These are phyloP conservation scores for Pegoplata infirma DNA, from an alignment of 2,888 invertebrate genomes.

Conservation along the genomic window DNA sequence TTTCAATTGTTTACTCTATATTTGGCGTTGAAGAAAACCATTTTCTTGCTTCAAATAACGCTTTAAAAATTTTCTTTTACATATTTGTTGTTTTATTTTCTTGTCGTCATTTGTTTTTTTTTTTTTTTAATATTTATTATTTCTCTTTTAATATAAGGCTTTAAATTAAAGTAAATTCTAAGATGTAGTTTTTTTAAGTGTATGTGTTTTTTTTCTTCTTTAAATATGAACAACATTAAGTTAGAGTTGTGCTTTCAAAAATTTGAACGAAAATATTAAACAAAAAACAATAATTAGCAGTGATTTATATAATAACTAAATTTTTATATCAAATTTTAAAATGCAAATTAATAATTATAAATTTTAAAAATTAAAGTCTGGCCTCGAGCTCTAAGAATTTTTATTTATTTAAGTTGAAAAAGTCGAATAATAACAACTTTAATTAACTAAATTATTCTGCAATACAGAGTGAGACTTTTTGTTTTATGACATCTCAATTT, in stretches of 20 bases:
- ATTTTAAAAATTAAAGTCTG: too few species aligned
- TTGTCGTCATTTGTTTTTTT: slow-evolving; percentile 16
- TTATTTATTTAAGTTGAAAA: too few species aligned
- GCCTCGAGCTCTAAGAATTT: too few species aligned
- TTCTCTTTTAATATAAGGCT: slow-evolving; percentile 32
- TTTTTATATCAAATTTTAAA: too few species aligned
- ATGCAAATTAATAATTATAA: too few species aligned
- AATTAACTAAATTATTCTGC: too few species aligned
- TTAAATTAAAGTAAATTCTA: slow-evolving; percentile 45
- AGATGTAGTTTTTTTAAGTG: slow-evolving; percentile 34
- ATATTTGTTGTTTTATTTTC: slow-evolving; percentile 6
- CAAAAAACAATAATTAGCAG: background rate
- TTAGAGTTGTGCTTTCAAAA: slow-evolving; percentile 45
- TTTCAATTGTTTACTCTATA: slow-evolving; percentile 36
- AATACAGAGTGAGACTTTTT: too few species aligned
- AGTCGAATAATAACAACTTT: too few species aligned
- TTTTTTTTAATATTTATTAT: slow-evolving; percentile 18
- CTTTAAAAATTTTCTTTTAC: slow-evolving; percentile 41
- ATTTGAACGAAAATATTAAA: background rate
- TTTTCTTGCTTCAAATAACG: slow-evolving; percentile 57
- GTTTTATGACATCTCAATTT: too few species aligned
- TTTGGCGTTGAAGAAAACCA: slow-evolving; percentile 63
- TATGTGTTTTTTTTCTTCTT: slow-evolving; percentile 6
- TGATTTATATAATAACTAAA: background rate
- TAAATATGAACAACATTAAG: slow-evolving; percentile 26